Base-by-base conservation (phyloP, 2,113 vertebrate species). In the Mastomys natalensis region DNA sequence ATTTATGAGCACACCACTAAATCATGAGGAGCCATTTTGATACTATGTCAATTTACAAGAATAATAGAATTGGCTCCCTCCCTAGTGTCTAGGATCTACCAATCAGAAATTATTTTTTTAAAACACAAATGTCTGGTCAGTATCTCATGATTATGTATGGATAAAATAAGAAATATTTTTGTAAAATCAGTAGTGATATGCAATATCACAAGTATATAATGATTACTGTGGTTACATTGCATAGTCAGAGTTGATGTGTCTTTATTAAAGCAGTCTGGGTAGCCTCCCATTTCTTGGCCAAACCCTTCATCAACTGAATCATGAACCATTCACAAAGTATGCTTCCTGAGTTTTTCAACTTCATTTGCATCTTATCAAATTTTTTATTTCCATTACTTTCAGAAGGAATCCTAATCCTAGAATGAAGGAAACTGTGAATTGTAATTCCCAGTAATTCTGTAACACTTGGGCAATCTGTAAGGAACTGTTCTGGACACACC, bases 311-410 rank as follows among this genome's bases (percentile, higher is more conserved):
- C 24, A 29, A 21, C 16, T 77, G 24, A 86, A 86, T 94, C 92
- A 60, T 70, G 24, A 88, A n/a, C 3, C 19, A 55, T 43, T 88
- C 62, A 31, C 16, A 24, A 48, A 34, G 64, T 73, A 77, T 55
- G 16, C 11, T 77, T 91, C 60, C 58, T 94, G 11, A 78, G 89
- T 89, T 94, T 93, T 91, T n/a, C 19, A 89, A 48, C 19, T 91
- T 95, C 3, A 55, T 53, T 84, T 84, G 48, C 13, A 68, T 73
- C 43, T 85, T 85, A 70, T 76, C n/a, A 24, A 48, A 51, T 55
- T 94, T 92, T 3, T 51, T 10, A 51, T 80, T 95, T 16, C 13
- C 19, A 81, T 85, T 58, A 37, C 51, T 64, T 93, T 93, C 22
- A 53, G 22, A 84, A 81, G 19, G 9, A 53, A 58, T 68, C 4